Evolutionary conservation across 2,797 vertebrate genomes (phyloP).

Genomic region (Pseudopleuronectes americanus): DNA sequence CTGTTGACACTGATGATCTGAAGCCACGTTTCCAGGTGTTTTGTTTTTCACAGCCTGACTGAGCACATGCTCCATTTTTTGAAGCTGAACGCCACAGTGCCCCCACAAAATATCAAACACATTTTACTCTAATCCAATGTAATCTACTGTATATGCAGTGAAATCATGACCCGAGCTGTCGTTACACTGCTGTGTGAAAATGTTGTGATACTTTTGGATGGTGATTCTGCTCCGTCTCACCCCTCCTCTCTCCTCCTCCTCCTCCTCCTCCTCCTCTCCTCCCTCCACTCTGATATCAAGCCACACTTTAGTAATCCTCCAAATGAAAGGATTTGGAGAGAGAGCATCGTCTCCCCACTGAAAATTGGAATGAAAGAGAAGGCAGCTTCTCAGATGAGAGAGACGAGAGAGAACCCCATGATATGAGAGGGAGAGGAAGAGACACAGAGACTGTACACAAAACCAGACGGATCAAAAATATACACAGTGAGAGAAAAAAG

Average conservation of each 20-base stretch:
- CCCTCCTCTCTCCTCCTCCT: slow-evolving; percentile 5
- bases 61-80: neutral
- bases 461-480: slow-evolving; percentile 40
- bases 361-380: slow-evolving; percentile 78
- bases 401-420: slow-evolving; percentile 54
- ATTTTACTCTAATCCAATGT: slow-evolving; percentile 16
- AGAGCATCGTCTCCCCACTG: slow-evolving; percentile 75
- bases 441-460: slow-evolving; percentile 44
- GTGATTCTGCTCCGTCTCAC: slow-evolving; percentile 41
- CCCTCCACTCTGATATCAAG: slow-evolving; percentile 77
- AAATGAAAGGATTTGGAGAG: slow-evolving; percentile 82
- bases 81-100: neutral
- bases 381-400: slow-evolving; percentile 71
- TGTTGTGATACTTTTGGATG: slow-evolving; percentile 68
- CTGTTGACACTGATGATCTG: neutral
- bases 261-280: slow-evolving; percentile 18
- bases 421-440: slow-evolving; percentile 47
- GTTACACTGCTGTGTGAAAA: slow-evolving; percentile 52
- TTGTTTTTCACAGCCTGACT: neutral
- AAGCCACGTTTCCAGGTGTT: neutral
- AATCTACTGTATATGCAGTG: slow-evolving; percentile 24
- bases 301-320: slow-evolving; percentile 81
- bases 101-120: slow-evolving; percentile 6
- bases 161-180: slow-evolving; percentile 44
- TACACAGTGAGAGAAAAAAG: slow-evolving; percentile 22